These are phyloP conservation scores for Desoria tigrina DNA, from an alignment of 2,888 invertebrate genomes.

Conservation along the genomic window DNA sequence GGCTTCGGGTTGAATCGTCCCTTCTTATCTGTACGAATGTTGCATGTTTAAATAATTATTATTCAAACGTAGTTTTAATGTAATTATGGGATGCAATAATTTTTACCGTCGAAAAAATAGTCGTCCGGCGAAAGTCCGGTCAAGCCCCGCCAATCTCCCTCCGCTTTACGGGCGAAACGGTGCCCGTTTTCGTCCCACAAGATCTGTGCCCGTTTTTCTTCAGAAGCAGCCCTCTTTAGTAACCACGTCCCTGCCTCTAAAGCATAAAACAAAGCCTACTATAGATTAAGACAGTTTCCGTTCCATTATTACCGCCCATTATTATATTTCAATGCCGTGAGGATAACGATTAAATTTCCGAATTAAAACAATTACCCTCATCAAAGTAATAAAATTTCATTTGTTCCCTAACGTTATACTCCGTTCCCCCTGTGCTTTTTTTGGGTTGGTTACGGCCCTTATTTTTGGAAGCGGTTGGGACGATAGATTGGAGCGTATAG, in stretches of 20 bases:
- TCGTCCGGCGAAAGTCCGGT: slow-evolving; percentile 20
- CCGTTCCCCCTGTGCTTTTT: background rate
- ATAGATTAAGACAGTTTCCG: too few species aligned
- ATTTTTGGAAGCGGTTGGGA: background rate
- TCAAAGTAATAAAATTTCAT: slow-evolving; percentile 28
- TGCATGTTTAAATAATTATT: slow-evolving; percentile 10
- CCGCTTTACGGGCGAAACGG: slow-evolving; percentile 27
- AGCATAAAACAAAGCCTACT: too few species aligned
- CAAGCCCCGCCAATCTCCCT: slow-evolving; percentile 34
- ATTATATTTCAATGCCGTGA: too few species aligned
- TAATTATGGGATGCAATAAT: background rate
- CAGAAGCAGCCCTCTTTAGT: background rate
- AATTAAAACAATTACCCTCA: slow-evolving; percentile 19
- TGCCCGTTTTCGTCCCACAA: slow-evolving; percentile 36
- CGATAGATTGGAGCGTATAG: slow-evolving; percentile 7
- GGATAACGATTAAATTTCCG: too few species aligned
- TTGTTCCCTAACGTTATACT: slow-evolving; percentile 3
- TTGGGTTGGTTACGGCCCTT: background rate
- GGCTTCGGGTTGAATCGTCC: slow-evolving; percentile 30
- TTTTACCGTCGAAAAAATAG: slow-evolving; percentile 18
- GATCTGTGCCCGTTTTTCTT: slow-evolving; percentile 12
- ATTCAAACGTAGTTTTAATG: background rate
- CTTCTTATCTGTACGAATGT: slow-evolving; percentile 14
- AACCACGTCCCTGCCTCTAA: background rate
- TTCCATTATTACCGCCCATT: too few species aligned